Evolutionary conservation across 2,888 invertebrate genomes (phyloP).

Genomic region (Apodemia hepburni): DNA sequence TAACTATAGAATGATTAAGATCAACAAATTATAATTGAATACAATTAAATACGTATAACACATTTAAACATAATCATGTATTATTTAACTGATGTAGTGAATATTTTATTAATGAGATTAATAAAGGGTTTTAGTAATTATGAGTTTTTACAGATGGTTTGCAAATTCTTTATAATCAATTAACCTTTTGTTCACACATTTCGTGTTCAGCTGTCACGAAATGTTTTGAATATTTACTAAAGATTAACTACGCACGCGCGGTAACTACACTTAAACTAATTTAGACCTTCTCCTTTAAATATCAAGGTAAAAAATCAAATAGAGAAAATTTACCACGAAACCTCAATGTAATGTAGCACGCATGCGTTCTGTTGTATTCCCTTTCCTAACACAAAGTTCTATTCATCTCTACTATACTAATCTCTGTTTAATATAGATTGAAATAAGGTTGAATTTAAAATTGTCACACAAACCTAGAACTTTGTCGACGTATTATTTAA

Average conservation of each 20-base stretch:
- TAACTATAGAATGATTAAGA: too few relatives aligned
- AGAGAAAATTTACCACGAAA: constrained; percentile 38
- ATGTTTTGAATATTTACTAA: constrained; percentile 45
- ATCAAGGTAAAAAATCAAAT: constrained; percentile 39
- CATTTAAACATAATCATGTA: too few relatives aligned
- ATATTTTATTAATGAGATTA: too few relatives aligned
- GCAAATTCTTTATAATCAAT: background rate
- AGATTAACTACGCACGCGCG: constrained; percentile 50
- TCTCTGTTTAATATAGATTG: constrained; percentile 42
- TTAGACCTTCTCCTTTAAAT: constrained; percentile 32
- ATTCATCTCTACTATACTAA: constrained; percentile 19
- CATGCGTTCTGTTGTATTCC: constrained; percentile 59
- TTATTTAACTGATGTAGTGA: too few relatives aligned
- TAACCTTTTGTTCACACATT: background rate
- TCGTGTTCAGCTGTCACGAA: constrained; percentile 33
- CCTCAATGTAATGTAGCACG: constrained; percentile 50
- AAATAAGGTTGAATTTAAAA: constrained; percentile 53
- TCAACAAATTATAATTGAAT: too few relatives aligned
- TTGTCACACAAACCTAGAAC: constrained; percentile 40
- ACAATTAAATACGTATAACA: too few relatives aligned
- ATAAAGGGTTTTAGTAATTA: too few relatives aligned
- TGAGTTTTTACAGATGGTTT: too few relatives aligned
- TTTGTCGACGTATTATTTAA: constrained; percentile 57
- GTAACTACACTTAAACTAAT: constrained; percentile 27
- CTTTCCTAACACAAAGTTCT: constrained; percentile 43